Conservation (phyloP, 2,113 vertebrate genomes). For the Brevimyrus niger region DNA sequence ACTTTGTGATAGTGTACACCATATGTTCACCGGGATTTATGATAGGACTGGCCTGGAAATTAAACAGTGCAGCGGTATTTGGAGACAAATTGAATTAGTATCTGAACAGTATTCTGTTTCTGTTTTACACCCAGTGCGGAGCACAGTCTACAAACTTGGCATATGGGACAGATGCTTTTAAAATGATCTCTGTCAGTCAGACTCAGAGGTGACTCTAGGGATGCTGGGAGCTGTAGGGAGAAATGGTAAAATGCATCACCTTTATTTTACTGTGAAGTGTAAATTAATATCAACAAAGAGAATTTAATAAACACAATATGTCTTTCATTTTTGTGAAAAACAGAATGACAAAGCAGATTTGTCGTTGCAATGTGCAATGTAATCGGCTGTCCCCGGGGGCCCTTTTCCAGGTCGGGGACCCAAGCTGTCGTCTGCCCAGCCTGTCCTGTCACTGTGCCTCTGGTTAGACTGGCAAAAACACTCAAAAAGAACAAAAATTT, state of each 20-base stretch:
- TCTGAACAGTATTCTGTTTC: not conserved
- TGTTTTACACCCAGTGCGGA: not conserved
- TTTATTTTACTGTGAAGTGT: no score
- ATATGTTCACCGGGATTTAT: slow-evolving; percentile 2
- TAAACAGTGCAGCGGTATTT: not conserved
- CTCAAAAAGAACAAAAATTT: not conserved
- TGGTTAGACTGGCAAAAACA: not conserved
- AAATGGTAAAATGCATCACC: not conserved
- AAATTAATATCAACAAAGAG: no score
- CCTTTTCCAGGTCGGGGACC: no score
- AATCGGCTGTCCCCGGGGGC: no score
- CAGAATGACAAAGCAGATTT: no score
- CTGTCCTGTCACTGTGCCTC: not conserved
- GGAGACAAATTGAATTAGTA: not conserved
- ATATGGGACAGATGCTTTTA: not conserved
- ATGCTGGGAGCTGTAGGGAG: not conserved
- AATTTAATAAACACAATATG: no score
- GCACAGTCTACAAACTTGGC: not conserved
- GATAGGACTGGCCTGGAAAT: not conserved
- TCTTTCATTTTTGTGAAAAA: no score
- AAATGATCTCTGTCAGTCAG: not conserved
- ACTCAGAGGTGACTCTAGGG: no score
- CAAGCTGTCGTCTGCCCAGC: not conserved
- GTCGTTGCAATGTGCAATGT: not conserved
- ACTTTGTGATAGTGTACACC: not conserved